phyloP scores from a whole-genome alignment of 1,140 invertebrate species.

The Papilio polyxenes region DNA sequence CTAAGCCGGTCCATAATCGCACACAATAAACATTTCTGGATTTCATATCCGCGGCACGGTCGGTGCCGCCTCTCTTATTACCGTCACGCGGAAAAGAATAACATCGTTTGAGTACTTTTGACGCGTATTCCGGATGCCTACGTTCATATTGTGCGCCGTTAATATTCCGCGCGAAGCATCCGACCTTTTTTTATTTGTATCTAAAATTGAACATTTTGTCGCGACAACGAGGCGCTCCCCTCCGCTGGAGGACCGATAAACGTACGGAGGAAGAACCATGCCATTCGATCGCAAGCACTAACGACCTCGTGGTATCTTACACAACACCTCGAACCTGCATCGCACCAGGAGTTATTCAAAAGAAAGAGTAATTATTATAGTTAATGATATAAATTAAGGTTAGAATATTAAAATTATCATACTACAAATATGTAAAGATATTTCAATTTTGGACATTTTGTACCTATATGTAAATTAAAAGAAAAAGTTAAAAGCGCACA shows the following conservation, averaged over 20 bases:
- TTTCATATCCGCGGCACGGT: conserved; percentile 76
- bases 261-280: conserved; percentile 62
- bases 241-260: conserved; percentile 71
- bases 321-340: conserved; percentile 55
- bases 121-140: conserved; percentile 77
- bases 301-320: conserved; percentile 57
- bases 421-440: background rate
- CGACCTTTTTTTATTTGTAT: conserved; percentile 81
- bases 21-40: conserved; percentile 76
- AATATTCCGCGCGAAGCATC: conserved; percentile 78
- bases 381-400: no score
- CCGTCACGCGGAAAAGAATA: conserved; percentile 77
- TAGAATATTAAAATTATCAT: no score
- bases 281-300: conserved; percentile 60
- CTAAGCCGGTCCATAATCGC: conserved; percentile 65
- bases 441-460: conserved; percentile 15
- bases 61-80: conserved; percentile 72
- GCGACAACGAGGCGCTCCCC: conserved; percentile 71
- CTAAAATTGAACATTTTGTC: conserved; percentile 81
- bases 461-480: conserved; percentile 39
- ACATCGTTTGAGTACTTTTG: conserved; percentile 78
- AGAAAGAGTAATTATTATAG: background rate
- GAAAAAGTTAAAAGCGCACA: conserved; percentile 54
- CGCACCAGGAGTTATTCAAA: background rate
- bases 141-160: conserved; percentile 80